These are phyloP conservation scores for Eustalomyia histrio DNA, from an alignment of 2,888 invertebrate species.

Conservation along the genomic window DNA sequence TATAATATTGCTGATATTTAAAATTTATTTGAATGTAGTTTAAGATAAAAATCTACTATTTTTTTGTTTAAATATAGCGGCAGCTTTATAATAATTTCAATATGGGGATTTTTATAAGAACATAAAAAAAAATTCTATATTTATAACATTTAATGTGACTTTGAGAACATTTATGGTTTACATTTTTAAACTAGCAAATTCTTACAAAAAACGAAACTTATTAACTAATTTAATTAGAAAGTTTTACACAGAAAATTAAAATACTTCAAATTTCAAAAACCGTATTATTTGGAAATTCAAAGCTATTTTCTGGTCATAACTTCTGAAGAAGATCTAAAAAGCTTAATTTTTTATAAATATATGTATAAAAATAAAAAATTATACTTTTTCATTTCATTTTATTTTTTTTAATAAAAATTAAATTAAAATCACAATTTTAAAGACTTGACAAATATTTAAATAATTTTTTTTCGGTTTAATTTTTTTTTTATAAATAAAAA, in stretches of 20 bases:
- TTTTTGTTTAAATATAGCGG: conserved; percentile 22
- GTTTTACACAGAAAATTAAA: background rate
- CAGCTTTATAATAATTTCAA: conserved; percentile 17
- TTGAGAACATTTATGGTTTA: conserved; percentile 33
- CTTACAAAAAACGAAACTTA: background rate
- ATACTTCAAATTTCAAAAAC: background rate
- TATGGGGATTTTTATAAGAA: conserved; percentile 4
- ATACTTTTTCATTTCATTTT: background rate
- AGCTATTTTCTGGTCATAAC: background rate
- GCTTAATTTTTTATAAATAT: background rate
- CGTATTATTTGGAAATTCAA: background rate
- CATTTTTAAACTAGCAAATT: conserved; percentile 23
- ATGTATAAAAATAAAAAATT: conserved; percentile 1
- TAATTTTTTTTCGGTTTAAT: conserved; percentile 51
- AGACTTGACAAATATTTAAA: conserved; percentile 74
- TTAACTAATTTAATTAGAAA: background rate
- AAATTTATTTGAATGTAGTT: background rate
- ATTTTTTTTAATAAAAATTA: conserved; percentile 66
- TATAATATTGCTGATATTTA: conserved; percentile 1
- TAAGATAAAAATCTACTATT: background rate
- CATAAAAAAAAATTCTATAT: conserved; percentile 15
- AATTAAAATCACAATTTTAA: conserved; percentile 80
- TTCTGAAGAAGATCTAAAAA: background rate
- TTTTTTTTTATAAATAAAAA: conserved; percentile 43
- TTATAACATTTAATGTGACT: conserved; percentile 33